phyloP scores from a whole-genome alignment of 2,113 vertebrate species.

The Aspidoscelis tigris region DNA sequence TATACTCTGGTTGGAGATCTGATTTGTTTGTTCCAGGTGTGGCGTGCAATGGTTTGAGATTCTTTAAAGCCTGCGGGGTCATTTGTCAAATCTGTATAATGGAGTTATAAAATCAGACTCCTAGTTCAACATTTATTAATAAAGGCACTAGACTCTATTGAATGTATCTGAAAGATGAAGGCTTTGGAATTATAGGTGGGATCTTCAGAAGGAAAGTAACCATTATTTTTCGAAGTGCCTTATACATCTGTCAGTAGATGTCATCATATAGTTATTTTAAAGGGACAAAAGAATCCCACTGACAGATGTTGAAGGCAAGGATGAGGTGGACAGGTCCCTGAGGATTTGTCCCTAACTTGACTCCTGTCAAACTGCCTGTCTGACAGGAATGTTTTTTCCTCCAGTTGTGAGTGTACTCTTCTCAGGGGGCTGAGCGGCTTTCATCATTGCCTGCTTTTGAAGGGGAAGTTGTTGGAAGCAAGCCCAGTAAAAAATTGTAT shows the following conservation, averaged over 20 bases:
- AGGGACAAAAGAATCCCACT: constrained; percentile 53
- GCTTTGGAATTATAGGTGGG: background rate
- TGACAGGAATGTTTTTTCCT: constrained; percentile 85
- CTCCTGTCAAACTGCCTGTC: constrained; percentile 77
- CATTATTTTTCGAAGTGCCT: constrained; percentile 27
- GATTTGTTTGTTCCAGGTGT: background rate
- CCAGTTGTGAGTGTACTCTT: constrained; percentile 65
- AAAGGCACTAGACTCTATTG: background rate
- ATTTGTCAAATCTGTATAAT: background rate
- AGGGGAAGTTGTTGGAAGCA: constrained; percentile 79
- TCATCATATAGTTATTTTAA: constrained; percentile 43
- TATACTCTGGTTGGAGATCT: background rate
- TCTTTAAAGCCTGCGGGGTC: constrained; percentile 12
- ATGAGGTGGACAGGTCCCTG: constrained; percentile 58
- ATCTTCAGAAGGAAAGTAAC: constrained; percentile 27
- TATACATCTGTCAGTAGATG: constrained; percentile 38
- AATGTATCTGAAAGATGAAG: constrained; percentile 22
- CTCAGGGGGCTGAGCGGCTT: constrained; percentile 72
- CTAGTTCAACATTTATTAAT: background rate
- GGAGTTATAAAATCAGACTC: background rate
- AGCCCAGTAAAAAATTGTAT: constrained; percentile 58
- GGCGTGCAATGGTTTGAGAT: background rate
- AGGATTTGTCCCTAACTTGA: constrained; percentile 79
- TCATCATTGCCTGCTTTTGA: constrained; percentile 77
- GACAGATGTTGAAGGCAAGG: constrained; percentile 56